Evolutionary conservation across 2,888 invertebrate genomes (phyloP).

Genomic region (Allygus modestus): DNA sequence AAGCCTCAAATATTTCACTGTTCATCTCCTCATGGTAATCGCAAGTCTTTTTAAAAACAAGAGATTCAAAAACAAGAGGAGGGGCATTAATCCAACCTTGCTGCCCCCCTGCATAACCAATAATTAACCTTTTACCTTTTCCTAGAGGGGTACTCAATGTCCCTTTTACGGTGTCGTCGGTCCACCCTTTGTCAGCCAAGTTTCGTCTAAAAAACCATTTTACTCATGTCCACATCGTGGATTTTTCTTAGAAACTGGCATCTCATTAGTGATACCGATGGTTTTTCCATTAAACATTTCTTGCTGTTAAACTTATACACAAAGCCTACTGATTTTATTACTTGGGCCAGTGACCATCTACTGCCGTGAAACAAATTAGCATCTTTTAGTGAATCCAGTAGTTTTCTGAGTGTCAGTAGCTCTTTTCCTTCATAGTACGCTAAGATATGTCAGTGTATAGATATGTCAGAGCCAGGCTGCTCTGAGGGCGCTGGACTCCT

Average conservation of each 20-base stretch:
- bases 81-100: conserved; percentile 39
- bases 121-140: conserved; percentile 19
- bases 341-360: background rate
- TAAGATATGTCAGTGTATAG: background rate
- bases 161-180: background rate
- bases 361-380: conserved; percentile 9
- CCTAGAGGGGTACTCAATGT: background rate
- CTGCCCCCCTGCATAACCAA: conserved; percentile 20
- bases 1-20: background rate
- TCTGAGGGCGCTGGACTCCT: too few relatives aligned
- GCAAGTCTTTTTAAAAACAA: background rate
- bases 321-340: background rate
- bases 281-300: background rate
- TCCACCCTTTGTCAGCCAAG: conserved; percentile 35
- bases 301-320: background rate
- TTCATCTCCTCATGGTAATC: conserved; percentile 41
- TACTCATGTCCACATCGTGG: background rate
- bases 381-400: background rate
- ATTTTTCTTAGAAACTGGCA: conserved; percentile 6
- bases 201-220: conserved; percentile 13
- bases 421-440: conserved; percentile 3
- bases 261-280: background rate
- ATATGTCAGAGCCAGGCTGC: too few relatives aligned
- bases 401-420: conserved; percentile 1
- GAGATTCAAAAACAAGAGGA: conserved; percentile 37